These are phyloP conservation scores for Colossoma macropomum DNA, from an alignment of 2,113 vertebrate genomes.

Conservation along the genomic window DNA sequence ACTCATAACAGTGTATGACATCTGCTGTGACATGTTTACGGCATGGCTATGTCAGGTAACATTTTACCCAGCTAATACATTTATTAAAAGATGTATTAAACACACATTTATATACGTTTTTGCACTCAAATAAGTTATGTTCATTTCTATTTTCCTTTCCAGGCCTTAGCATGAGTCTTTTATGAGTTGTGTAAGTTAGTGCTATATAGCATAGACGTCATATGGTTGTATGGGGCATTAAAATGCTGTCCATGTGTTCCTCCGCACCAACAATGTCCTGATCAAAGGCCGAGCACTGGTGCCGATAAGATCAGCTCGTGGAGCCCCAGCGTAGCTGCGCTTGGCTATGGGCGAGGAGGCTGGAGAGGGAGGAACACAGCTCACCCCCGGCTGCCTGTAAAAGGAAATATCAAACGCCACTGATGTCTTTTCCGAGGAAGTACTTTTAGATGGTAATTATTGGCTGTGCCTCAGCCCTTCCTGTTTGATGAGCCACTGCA, in stretches of 20 bases:
- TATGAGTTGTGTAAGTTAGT: too few relatives aligned
- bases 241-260: constrained; percentile 37
- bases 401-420: constrained; percentile 61
- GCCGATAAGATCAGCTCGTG: constrained; percentile 68
- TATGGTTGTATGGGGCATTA: constrained; percentile 5
- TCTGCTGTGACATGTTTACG: too few relatives aligned
- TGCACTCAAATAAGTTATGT: too few relatives aligned
- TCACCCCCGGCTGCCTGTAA: constrained; percentile 51
- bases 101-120: too few relatives aligned
- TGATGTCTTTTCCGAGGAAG: constrained; percentile 60
- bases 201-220: background rate
- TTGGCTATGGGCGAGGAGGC: constrained; percentile 46
- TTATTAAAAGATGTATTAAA: too few relatives aligned
- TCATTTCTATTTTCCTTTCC: too few relatives aligned
- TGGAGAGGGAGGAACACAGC: constrained; percentile 23
- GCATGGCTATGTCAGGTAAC: too few relatives aligned
- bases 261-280: constrained; percentile 62
- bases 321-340: constrained; percentile 60
- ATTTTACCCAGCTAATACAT: too few relatives aligned
- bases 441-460: constrained; percentile 63
- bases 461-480: constrained; percentile 61
- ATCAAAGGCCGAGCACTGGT: constrained; percentile 19
- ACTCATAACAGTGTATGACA: too few relatives aligned
- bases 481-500: constrained; percentile 59
- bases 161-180: too few relatives aligned